Base-by-base conservation (phyloP, 2,113 vertebrate genomes). In the Athene noctua region DNA sequence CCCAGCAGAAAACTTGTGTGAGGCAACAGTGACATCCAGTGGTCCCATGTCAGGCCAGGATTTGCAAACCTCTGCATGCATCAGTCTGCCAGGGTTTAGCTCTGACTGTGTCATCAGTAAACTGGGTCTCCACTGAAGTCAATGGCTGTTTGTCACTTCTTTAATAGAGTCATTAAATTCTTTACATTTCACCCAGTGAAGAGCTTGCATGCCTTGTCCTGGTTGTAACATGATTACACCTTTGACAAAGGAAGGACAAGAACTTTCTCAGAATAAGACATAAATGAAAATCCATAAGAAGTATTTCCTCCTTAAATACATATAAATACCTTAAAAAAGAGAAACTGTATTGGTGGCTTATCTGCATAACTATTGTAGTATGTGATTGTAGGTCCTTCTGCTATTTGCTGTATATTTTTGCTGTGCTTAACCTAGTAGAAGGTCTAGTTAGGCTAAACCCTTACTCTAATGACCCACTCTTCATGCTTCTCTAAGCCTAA, bases 11-110 rank as follows among this genome's bases (percentile, higher is more conserved):
- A 25, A 25, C 34, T 85, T 92, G 62, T 7, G 75, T 68, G 82
- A 59, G 91, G 5, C 80, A 87, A 96, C 91, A 97, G 92, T 90
- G 96, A 96, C 96, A 93, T 91, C 96, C 91, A 93, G 90, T 51
- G 96, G 75, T 47, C 46, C 32, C 36, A 13, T 7, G 7, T 3
- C 65, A 58, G 77, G 32, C 34, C 59, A 0, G 7, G 57, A 2
- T 21, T 11, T 20, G 58, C 30, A 19, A 54, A 27, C 79, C 11
- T 25, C 49, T 49, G 51, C 26, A 2, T 3, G 15, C 23, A 38
- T 15, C 68, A 5, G 5, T 8, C 80, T n/a, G 59, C 72, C 30
- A 10, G 34, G 13, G 49, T 26, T 51, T 80, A 18, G 17, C 55
- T 36, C n/a, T 9, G 13, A 6, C 20, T 13, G 16, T 3, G 21